Evolutionary conservation across 2,888 invertebrate species (phyloP).

Genomic region (Quadroppia sp.): DNA sequence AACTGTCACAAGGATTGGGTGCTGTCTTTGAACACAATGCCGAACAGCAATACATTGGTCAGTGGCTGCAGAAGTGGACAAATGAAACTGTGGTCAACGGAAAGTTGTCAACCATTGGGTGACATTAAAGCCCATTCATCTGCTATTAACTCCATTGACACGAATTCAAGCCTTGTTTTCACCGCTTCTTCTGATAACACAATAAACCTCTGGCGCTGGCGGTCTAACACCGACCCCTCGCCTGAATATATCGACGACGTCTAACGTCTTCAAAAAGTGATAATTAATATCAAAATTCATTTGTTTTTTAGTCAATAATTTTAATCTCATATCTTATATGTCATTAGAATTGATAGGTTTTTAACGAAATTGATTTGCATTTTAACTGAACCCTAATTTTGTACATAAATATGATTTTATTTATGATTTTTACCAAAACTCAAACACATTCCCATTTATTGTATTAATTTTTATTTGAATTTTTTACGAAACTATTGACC

Average conservation of each 20-base stretch:
- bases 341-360: slow-evolving; percentile 4
- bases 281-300: slow-evolving; percentile 21
- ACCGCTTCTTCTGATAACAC: slow-evolving; percentile 62
- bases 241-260: slow-evolving; percentile 37
- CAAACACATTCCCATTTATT: slow-evolving; percentile 21
- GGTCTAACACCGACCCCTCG: slow-evolving; percentile 34
- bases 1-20: slow-evolving; percentile 85
- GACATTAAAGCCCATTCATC: slow-evolving; percentile 66
- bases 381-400: slow-evolving; percentile 17
- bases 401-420: not conserved
- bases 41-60: slow-evolving; percentile 60
- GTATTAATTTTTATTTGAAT: slow-evolving; percentile 11
- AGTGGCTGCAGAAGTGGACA: slow-evolving; percentile 72
- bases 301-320: slow-evolving; percentile 21
- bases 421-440: not conserved
- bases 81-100: slow-evolving; percentile 70
- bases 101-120: slow-evolving; percentile 63
- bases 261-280: not conserved
- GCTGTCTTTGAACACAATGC: slow-evolving; percentile 65
- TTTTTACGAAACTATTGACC: not conserved
- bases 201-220: slow-evolving; percentile 41
- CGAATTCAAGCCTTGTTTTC: slow-evolving; percentile 65
- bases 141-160: slow-evolving; percentile 65
- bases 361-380: slow-evolving; percentile 1
- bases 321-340: slow-evolving; percentile 29